A percentile compares a stretch with the other conserved stretches of the same genome.
phyloP scores from a whole-genome alignment of 2,888 invertebrate species.

The Noctua fimbriata region DNA sequence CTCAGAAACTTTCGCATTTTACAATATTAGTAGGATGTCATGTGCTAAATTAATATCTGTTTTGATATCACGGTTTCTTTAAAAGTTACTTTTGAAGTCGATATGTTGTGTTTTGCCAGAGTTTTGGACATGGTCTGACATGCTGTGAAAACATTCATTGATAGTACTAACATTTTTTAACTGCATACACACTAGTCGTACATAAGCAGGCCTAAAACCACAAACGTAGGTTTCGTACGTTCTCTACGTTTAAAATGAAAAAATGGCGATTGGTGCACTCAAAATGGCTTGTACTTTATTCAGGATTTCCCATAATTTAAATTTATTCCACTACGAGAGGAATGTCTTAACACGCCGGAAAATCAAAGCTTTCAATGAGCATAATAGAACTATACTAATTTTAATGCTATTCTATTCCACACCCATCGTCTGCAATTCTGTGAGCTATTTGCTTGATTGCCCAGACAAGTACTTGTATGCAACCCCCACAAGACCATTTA shows the following conservation, averaged over 20 bases:
- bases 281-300: not conserved
- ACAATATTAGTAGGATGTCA: too few species aligned
- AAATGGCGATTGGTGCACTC: not conserved
- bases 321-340: not conserved
- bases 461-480: not conserved
- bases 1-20: too few species aligned
- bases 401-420: not conserved
- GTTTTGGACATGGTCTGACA: not conserved
- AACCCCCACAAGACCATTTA: constrained; percentile 15
- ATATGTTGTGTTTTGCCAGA: not conserved
- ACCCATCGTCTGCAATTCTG: too few species aligned
- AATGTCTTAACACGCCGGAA: not conserved
- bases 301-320: not conserved
- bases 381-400: not conserved
- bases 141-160: not conserved
- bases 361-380: not conserved
- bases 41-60: not conserved
- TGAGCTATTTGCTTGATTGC: constrained; percentile 11
- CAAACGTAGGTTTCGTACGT: too few species aligned
- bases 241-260: not conserved
- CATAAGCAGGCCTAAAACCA: not conserved
- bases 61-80: not conserved
- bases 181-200: not conserved
- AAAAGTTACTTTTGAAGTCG: not conserved
- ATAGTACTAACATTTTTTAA: not conserved